These are phyloP conservation scores for Corvus cornix DNA, from an alignment of 2,113 vertebrate genomes.

Conservation along the genomic window DNA sequence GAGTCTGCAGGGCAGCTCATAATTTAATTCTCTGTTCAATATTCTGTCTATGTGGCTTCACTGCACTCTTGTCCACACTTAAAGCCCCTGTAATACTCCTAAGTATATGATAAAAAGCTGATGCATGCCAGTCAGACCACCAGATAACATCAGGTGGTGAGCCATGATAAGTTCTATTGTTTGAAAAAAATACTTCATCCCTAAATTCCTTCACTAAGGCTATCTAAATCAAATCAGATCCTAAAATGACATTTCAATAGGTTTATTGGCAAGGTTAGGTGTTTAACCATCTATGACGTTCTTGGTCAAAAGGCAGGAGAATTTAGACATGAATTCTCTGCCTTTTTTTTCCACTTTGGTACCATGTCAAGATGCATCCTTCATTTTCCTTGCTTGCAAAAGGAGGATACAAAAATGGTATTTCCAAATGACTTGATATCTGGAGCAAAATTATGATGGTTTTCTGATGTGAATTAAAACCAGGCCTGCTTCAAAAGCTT, in stretches of 20 bases:
- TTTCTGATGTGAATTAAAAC: not conserved
- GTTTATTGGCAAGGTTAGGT: not conserved
- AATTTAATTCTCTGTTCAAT: not conserved
- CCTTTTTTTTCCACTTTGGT: not conserved
- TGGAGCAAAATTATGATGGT: not conserved
- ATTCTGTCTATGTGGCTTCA: not conserved
- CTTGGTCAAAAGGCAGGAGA: not conserved
- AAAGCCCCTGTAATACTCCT: not conserved
- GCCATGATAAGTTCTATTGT: not conserved
- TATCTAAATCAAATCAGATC: not conserved
- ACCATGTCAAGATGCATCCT: not conserved
- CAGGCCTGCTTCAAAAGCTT: not conserved
- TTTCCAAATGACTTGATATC: not conserved
- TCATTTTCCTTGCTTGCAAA: not conserved
- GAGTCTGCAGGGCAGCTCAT: not conserved
- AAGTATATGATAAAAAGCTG: not conserved
- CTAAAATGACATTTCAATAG: not conserved
- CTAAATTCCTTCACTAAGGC: not conserved
- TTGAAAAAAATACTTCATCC: not conserved
- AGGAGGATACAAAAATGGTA: not conserved
- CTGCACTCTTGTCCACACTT: not conserved
- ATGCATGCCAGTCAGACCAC: not conserved
- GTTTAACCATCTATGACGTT: not conserved
- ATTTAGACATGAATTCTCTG: not conserved
- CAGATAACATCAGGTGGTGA: not conserved